Conservation (phyloP, 2,888 invertebrate species). For the Yponomeuta sedellus region DNA sequence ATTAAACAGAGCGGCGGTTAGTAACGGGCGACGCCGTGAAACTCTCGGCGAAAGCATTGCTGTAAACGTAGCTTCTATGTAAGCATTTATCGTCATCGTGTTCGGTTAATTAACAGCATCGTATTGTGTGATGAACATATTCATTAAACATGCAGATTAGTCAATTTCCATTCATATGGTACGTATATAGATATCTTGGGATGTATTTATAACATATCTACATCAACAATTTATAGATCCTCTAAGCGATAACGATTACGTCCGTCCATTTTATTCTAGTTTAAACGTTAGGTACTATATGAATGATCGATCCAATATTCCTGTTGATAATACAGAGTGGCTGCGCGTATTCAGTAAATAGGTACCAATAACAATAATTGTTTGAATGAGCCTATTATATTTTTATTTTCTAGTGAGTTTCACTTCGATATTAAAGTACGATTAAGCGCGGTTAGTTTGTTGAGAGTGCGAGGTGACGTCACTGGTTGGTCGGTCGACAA, state of each 20-base stretch:
- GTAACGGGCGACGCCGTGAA: neutral
- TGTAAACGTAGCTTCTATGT: neutral
- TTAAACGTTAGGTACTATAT: too few relatives aligned
- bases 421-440: slow-evolving; percentile 21
- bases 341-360: too few relatives aligned
- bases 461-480: slow-evolving; percentile 39
- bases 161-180: too few relatives aligned
- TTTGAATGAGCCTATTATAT: slow-evolving; percentile 1
- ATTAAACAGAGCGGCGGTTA: neutral
- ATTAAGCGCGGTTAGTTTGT: slow-evolving; percentile 34
- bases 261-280: too few relatives aligned
- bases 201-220: too few relatives aligned
- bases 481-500: slow-evolving; percentile 25
- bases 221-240: too few relatives aligned
- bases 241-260: too few relatives aligned
- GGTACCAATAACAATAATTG: too few relatives aligned
- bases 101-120: neutral
- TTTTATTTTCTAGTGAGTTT: slow-evolving; percentile 11
- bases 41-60: neutral
- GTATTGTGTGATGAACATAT: neutral
- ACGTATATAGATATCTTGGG: too few relatives aligned
- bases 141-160: too few relatives aligned
- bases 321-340: too few relatives aligned
- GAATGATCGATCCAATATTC: too few relatives aligned
- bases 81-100: neutral